A percentile compares a stretch with the other conserved stretches of the same genome.
These are phyloP conservation scores for Spinibarbus caldwelli DNA, from an alignment of 2,797 vertebrate genomes.

Conservation along the genomic window DNA sequence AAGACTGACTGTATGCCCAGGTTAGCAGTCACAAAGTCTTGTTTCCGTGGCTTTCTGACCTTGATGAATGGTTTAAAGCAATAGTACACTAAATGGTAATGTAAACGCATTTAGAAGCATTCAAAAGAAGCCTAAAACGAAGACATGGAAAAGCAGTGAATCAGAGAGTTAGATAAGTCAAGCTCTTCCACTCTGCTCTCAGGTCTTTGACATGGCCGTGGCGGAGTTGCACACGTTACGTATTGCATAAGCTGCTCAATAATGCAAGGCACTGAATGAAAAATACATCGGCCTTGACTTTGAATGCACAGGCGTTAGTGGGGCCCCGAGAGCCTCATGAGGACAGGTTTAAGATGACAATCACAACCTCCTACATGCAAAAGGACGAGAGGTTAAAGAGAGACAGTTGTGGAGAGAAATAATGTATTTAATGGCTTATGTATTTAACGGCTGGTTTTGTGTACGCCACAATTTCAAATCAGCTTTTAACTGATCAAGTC, in stretches of 20 bases:
- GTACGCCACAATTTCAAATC: neutral
- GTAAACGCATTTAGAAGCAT: constrained; percentile 2
- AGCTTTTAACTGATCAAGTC: constrained; percentile 1
- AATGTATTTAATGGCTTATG: no score
- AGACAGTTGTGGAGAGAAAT: constrained; percentile 6
- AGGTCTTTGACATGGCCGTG: constrained; percentile 62
- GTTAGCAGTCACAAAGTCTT: neutral
- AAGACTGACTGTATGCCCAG: neutral
- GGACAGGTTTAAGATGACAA: constrained; percentile 56
- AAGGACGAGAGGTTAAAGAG: constrained; percentile 38
- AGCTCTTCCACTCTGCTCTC: constrained; percentile 56
- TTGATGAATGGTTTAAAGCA: constrained; percentile 5
- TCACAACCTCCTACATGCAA: constrained; percentile 37
- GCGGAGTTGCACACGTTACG: constrained; percentile 64
- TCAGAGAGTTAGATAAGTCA: neutral
- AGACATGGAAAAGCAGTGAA: constrained; percentile 2
- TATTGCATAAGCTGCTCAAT: constrained; percentile 80
- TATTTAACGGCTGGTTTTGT: neutral
- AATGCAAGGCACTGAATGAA: constrained; percentile 74
- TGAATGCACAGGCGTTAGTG: constrained; percentile 64
- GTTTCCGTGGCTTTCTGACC: constrained; percentile 14
- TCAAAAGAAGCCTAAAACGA: neutral
- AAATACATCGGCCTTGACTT: constrained; percentile 74
- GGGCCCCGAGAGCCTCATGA: constrained; percentile 47
- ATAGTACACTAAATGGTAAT: neutral